Evolutionary conservation across 1,140 invertebrate species (phyloP), one percentile per base, ranked within the genome.

Genomic region (Phenacoccus solenopsis): DNA sequence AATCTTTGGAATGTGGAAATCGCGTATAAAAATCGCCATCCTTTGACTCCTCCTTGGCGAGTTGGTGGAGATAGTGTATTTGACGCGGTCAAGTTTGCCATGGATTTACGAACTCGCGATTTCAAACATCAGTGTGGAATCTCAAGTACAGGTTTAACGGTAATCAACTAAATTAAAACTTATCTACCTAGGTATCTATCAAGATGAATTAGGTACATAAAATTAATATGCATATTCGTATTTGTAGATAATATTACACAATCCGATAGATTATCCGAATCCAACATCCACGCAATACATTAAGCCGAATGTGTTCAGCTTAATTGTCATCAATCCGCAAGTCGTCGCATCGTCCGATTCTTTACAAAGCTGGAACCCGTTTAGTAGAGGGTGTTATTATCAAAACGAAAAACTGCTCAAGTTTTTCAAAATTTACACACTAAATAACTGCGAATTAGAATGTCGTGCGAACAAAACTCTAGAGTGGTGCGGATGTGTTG

Each of bases 401-500:
- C 81, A 81, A 67, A 76, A 76, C n/a, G 87, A 88, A 74, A 81
- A 84, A 25, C 79, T 81, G 57, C 77, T 88, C 24, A 80, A 79
- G 67, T 87, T 83, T 75, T 89, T 84, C 74, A 82, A 85, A 69
- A 70, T 78, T 9, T 81, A 81, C 70, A 78, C 79, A 0, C 75
- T 77, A 64, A 70, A 72, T 9, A 80, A 81, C 69, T 81, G 80
- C 69, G 72, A 77, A 38, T 25, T 80, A 4, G 80, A 81, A 69
- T 81, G 80, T 72, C 69, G 77, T 7, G 72, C 78, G 3, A 80
- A 81, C 61, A 68, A 38, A 24, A 73, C 74, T 0, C 16, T 70
- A 0, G 10, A 70, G 0, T 4, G 1, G 12, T 74, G 73, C 24
- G 71, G 71, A 25, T 74, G 73, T 59, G 68, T 35, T 1, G 59